Evolutionary conservation across 2,888 invertebrate species (phyloP).

Genomic region (Mycogona germanica): DNA sequence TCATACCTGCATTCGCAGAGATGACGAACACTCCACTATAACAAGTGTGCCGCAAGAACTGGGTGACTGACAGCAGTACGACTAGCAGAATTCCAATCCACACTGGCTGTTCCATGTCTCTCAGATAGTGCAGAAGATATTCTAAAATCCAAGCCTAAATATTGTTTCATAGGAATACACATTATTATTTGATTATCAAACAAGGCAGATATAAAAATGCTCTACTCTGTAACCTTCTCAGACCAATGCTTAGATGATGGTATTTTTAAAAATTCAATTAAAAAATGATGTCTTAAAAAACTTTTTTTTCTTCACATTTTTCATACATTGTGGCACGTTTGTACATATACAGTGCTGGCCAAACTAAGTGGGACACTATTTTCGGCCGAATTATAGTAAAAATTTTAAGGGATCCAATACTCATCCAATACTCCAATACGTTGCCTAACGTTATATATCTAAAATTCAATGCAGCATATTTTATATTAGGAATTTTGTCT

Average conservation of each 20-base stretch:
- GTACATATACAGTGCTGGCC: too few relatives aligned
- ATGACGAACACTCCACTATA: constrained; percentile 12
- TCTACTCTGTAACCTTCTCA: too few relatives aligned
- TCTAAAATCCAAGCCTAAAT: constrained; percentile 16
- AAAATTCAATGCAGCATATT: too few relatives aligned
- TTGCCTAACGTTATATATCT: too few relatives aligned
- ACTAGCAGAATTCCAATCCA: constrained; percentile 14
- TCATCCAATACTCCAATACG: too few relatives aligned
- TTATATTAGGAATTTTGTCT: too few relatives aligned
- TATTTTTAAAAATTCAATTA: neutral
- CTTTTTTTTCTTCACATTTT: neutral
- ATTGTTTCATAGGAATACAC: neutral
- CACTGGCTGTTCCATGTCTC: neutral
- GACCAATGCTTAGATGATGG: too few relatives aligned
- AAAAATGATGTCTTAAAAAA: neutral
- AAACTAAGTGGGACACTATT: too few relatives aligned
- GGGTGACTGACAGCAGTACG: neutral
- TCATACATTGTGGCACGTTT: too few relatives aligned
- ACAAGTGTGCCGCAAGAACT: constrained; percentile 6
- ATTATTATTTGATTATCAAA: neutral
- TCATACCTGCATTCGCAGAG: constrained; percentile 12
- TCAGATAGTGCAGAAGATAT: constrained; percentile 9
- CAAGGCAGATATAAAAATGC: neutral
- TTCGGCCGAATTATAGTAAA: too few relatives aligned
- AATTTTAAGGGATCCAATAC: too few relatives aligned